Percentiles rank a stretch among this genome's conserved stretches.
These are phyloP conservation scores for Tapera naevia DNA, from an alignment of 2,797 vertebrate species.

Conservation along the genomic window DNA sequence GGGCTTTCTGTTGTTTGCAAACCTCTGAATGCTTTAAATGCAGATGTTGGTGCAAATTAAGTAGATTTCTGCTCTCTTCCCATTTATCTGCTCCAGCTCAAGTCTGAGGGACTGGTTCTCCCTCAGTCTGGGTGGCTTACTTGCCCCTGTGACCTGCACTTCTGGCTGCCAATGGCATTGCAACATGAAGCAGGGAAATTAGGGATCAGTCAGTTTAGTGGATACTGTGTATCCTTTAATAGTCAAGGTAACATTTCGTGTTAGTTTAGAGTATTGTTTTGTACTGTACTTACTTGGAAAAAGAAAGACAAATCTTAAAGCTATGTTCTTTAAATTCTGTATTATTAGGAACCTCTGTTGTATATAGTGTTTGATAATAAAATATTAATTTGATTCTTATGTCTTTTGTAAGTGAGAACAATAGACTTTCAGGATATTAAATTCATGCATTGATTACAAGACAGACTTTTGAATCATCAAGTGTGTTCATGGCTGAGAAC, in stretches of 20 bases:
- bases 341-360: conserved; percentile 97
- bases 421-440: conserved; percentile 91
- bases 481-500: conserved; percentile 73
- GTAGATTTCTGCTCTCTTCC: conserved; percentile 32
- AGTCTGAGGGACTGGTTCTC: conserved; percentile 43
- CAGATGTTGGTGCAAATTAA: conserved; percentile 43
- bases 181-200: conserved; percentile 90
- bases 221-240: conserved; percentile 99
- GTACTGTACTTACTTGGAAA: conserved; percentile 97
- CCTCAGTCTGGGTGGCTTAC: conserved; percentile 30
- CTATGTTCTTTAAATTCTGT: conserved; percentile 96
- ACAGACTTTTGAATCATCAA: conserved; percentile 82
- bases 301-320: conserved; percentile 82
- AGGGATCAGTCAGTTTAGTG: conserved; percentile 93
- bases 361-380: conserved; percentile 99
- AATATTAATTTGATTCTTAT: conserved; percentile 99
- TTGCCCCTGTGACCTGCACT: conserved; percentile 63
- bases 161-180: conserved; percentile 83
- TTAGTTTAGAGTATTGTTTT: conserved; percentile 94
- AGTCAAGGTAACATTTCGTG: conserved; percentile 94
- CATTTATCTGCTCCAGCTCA: not conserved
- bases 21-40: conserved; percentile 56
- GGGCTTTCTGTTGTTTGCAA: conserved; percentile 23
- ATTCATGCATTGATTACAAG: conserved; percentile 79
- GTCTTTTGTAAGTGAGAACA: conserved; percentile 95